Evolutionary conservation across 1,140 invertebrate species (phyloP), one percentile per base, ranked within the genome.

Genomic region (Leptopilina clavipes): DNA sequence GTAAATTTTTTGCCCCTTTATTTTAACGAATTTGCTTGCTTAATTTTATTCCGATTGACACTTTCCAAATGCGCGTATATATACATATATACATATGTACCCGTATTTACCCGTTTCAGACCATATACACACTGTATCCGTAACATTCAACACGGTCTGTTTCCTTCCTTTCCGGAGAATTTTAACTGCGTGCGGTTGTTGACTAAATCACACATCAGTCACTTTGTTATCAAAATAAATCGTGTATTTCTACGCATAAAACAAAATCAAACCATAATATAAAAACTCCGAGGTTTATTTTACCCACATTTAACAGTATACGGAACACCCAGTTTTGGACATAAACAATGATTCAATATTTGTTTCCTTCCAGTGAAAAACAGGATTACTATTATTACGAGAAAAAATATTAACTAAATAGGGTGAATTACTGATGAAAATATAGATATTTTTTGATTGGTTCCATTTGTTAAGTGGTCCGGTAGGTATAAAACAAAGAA

Each of bases 151-250:
- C 59, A 65, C 25, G 59, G 59, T 31, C 59, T 65, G 59, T 14
- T 65, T 65, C 59, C 59, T 65, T 65, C 59, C 59, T 65, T 65
- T 65, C 59, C 59, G 59, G 59, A 31, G 59, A 1, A 65, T 65
- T 65, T 65, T n/a, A 31, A 65, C 5, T 65, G 25, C 25, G 22
- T 65, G 25, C 31, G 59, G 22, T 37, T 65, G 59, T 31, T 37
- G 3, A 65, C 59, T n/a, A 19, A 65, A 65, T 31, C 12, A 65
- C 59, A 65, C 59, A 31, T 37, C 59, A 65, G 14, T 65, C 14
- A 19, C 59, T 65, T 37, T 37, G 59, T 65, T 65, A 65, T 31
- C 22, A 65, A 31, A 31, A 65, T 31, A 65, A 65, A 65, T 65
- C 22, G 10, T 37, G 59, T 31, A n/a, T 65, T 65, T 65, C 14